phyloP scores from a whole-genome alignment of 2,888 invertebrate genomes.

The Drosophila flavopinicola region DNA sequence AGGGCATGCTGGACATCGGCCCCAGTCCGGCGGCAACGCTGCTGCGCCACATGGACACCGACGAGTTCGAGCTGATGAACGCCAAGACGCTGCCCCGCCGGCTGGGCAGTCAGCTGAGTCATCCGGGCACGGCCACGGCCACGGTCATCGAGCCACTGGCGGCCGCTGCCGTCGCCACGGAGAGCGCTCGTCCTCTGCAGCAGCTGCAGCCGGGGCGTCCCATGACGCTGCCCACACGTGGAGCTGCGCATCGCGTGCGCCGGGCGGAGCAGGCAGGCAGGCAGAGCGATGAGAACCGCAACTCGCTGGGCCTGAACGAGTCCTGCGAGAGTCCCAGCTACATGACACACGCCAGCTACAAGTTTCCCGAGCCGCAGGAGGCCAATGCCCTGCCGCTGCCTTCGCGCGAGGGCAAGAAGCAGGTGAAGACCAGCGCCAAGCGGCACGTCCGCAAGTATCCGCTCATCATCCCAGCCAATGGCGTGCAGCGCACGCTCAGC shows the following conservation, averaged over 20 bases:
- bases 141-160: conserved; percentile 11
- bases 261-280: conserved; percentile 64
- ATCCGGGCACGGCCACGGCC: conserved; percentile 15
- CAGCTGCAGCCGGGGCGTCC: conserved; percentile 80
- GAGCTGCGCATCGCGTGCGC: conserved; percentile 77
- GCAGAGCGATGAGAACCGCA: conserved; percentile 53
- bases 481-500: conserved; percentile 87
- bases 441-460: conserved; percentile 93
- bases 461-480: conserved; percentile 89
- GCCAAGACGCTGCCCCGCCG: conserved; percentile 82
- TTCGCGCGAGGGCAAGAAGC: conserved; percentile 87
- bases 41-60: conserved; percentile 80
- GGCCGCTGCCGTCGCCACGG: neutral
- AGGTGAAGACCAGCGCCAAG: conserved; percentile 87
- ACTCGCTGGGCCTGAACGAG: conserved; percentile 47
- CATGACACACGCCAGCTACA: conserved; percentile 81
- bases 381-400: conserved; percentile 91
- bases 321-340: conserved; percentile 84
- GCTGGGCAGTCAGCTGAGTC: conserved; percentile 54
- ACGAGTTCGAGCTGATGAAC: conserved; percentile 80
- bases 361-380: conserved; percentile 75
- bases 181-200: conserved; percentile 46
- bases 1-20: conserved; percentile 82
- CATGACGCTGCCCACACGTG: conserved; percentile 83
- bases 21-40: conserved; percentile 75